Base-by-base conservation (phyloP, 1,140 invertebrate genomes). In the Trissolcus basalis region DNA sequence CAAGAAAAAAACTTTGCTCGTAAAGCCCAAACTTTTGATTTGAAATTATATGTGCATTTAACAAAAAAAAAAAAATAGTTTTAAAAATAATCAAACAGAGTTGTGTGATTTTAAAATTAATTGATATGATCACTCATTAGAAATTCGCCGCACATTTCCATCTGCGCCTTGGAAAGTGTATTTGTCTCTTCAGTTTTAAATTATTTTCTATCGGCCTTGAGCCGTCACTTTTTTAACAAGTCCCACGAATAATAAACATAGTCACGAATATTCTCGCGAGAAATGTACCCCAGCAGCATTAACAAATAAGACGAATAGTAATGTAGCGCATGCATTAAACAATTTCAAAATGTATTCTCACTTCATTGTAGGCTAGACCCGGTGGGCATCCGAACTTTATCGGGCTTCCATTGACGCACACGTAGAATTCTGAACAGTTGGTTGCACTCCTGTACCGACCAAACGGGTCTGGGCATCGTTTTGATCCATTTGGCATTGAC, bases 351-450 rank as follows among this genome's bases (percentile, higher is more conserved):
- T 15, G 50, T 39, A 61, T 80, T 78, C 86, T 90, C 89, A 93
- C 92, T 81, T 91, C 89, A 84, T 90, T 93, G 81, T 91, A 93
- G 69, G 90, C 88, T 43, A 92, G 85, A 43, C 91, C 90, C 47
- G 79, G 87, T 16, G 92, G 91, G 80, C 92, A 93, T 47, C 84
- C 81, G 82, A 92, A 92, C 78, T 90, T 91, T 50, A 91, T 88
- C n/a, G 92, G 90, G 39, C 85, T 83, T 60, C 89, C 85, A 61
- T 81, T 80, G 14, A 90, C 87, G 81, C 92, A 93, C 5, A 92
- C 89, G 83, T 90, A 92, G 86, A 92, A 93, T 79, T 91, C 90
- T 59, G 90, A 91, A 70, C 92, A 93, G 84, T 92, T 90, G 8
- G 82, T 87, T 49, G 88, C 85, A 80, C 91, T 92, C 73, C 90